Evolutionary conservation across 2,797 vertebrate genomes (phyloP).

Genomic region (Helostoma temminkii): DNA sequence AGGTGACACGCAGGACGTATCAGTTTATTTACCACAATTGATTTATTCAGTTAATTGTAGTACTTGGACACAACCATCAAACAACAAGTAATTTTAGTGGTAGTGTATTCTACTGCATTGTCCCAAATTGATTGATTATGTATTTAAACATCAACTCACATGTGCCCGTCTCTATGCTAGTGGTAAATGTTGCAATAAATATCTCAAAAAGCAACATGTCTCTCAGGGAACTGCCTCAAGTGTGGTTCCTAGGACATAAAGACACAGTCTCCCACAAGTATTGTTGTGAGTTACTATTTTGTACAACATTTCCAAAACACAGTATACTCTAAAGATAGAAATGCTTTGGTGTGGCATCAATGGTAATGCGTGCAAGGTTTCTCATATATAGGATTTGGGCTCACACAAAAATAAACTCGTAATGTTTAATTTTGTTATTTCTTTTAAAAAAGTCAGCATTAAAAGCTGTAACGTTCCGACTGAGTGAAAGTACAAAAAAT

Average conservation of each 20-base stretch:
- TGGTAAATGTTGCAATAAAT: not conserved
- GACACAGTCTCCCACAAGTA: not conserved
- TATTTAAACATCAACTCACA: not conserved
- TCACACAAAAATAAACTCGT: not conserved
- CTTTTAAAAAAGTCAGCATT: not conserved
- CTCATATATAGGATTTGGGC: not conserved
- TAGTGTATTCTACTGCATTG: not conserved
- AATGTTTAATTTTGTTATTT: not conserved
- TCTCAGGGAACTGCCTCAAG: not conserved
- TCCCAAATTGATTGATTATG: not conserved
- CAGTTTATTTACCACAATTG: constrained; percentile 7
- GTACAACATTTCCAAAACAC: constrained; percentile 2
- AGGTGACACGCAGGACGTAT: constrained; percentile 57
- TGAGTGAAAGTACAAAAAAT: no score
- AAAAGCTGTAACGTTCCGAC: no score
- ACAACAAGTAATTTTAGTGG: not conserved
- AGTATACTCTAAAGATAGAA: not conserved
- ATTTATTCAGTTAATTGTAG: not conserved
- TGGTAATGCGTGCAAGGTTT: not conserved
- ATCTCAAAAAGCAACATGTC: not conserved
- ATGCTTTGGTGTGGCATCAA: constrained; percentile 6
- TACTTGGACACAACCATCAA: constrained; percentile 5
- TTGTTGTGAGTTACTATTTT: constrained; percentile 10
- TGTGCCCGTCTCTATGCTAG: not conserved
- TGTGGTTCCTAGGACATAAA: not conserved